Evolutionary conservation across 2,888 invertebrate genomes (phyloP), one percentile per base, ranked within the genome.

Genomic region (Synanthedon vespiformis): DNA sequence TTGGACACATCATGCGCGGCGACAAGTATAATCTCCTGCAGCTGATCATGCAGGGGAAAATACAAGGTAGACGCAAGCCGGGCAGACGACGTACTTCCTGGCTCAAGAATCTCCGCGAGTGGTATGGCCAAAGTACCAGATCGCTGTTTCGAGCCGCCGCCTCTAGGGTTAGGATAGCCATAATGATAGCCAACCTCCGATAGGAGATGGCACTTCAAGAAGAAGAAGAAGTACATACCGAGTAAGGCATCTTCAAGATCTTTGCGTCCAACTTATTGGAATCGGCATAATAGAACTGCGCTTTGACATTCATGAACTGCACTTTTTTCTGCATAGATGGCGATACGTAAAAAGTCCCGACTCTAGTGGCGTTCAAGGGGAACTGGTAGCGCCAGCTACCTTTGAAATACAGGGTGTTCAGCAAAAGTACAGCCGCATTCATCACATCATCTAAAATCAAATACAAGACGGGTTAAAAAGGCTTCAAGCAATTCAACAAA

Each of bases 371-470:
- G 55, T 90, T 90, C 14, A 88, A 86, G 0, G 89, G 80, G 67
- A 95, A 95, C 62, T 90, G 90, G 56, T 90, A 87, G 0, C 89
- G 83, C 96, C 96, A 96, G 0, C 89, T 82, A 1, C 95, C 95
- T 70, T 94, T 93, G 86, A 95, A 95, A 79, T 91, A 95, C 40
- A 96, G 79, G 0, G 93, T 92, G 75, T 94, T 95, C 40, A 93
- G 83, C 47, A 95, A 75, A 48, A 95, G 62, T 71, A 95, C 88
- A 2, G 92, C 86, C 16, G 91, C 89, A 51, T 89, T 85, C 27
- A 88, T 66, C 1, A 94, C 67, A 55, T 91, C 90, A 65, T 88
- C 91, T 91, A 72, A 44, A 77, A 67, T 34, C 0, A 10, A 34
- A 34, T 10, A 34, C 10, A 34, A 5, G 54, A 22, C 4, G 5